Evolutionary conservation across 2,113 vertebrate species (phyloP).

Genomic region (Rissa tridactyla): DNA sequence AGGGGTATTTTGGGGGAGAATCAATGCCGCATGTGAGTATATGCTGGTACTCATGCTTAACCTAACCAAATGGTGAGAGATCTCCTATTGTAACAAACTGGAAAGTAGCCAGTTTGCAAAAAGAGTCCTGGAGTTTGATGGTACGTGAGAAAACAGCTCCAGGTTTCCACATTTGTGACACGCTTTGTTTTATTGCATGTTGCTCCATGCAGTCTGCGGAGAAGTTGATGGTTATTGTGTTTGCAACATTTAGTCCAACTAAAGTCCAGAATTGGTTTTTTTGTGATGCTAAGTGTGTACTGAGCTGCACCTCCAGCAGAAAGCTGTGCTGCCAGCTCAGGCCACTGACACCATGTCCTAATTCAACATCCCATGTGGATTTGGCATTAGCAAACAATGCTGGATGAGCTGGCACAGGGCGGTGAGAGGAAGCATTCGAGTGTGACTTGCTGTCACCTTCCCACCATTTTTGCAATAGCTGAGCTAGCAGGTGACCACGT

Average conservation of each 20-base stretch:
- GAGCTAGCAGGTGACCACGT: background rate
- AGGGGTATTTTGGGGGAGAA: accelerated
- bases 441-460: background rate
- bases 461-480: background rate
- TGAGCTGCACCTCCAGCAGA: background rate
- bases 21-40: accelerated
- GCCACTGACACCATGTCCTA: background rate
- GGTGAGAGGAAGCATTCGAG: accelerated
- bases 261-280: background rate
- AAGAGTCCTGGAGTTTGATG: background rate
- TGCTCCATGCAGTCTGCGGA: background rate
- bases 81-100: background rate
- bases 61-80: background rate
- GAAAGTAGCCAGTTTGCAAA: background rate
- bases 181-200: background rate
- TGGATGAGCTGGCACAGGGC: background rate
- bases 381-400: background rate
- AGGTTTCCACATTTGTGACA: background rate
- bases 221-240: background rate
- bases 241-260: background rate
- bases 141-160: background rate
- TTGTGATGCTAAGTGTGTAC: background rate
- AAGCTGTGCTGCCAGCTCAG: background rate
- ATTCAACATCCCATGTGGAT: background rate
- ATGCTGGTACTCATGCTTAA: background rate